These are phyloP conservation scores for Agriopis marginaria DNA, from an alignment of 2,888 invertebrate genomes.

Conservation along the genomic window DNA sequence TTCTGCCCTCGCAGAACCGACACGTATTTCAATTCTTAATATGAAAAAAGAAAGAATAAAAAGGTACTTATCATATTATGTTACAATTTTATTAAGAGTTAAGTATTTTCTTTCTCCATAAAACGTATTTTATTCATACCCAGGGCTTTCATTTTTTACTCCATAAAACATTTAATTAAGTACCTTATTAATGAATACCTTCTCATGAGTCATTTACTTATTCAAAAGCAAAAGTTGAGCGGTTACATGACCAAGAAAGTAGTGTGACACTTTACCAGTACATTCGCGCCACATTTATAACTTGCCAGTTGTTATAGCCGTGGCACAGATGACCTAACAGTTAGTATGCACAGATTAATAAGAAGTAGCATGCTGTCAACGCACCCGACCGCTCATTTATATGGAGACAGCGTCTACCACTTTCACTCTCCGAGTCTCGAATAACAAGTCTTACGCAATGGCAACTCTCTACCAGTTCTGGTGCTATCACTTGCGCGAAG, in stretches of 20 bases:
- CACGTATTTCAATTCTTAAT: no score
- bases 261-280: slow-evolving; percentile 76
- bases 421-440: slow-evolving; percentile 78
- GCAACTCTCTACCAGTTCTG: slow-evolving; percentile 72
- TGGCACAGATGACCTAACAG: slow-evolving; percentile 25
- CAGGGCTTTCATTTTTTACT: not conserved
- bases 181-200: slow-evolving; percentile 29
- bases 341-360: slow-evolving; percentile 25
- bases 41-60: not conserved
- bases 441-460: slow-evolving; percentile 82
- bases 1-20: no score
- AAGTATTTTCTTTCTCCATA: slow-evolving; percentile 4
- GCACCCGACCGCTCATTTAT: slow-evolving; percentile 79
- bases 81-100: no score
- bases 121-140: not conserved
- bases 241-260: slow-evolving; percentile 73
- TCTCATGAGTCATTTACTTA: slow-evolving; percentile 52
- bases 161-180: not conserved
- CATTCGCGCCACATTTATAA: slow-evolving; percentile 36
- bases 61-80: not conserved
- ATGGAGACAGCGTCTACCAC: slow-evolving; percentile 81
- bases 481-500: slow-evolving; percentile 61
- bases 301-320: slow-evolving; percentile 13
- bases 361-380: slow-evolving; percentile 48
- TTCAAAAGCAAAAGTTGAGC: slow-evolving; percentile 66